Percentiles rank a stretch among this genome's conserved stretches.
These are phyloP conservation scores for Fopius arisanus DNA, from an alignment of 1,140 invertebrate species.

Conservation along the genomic window DNA sequence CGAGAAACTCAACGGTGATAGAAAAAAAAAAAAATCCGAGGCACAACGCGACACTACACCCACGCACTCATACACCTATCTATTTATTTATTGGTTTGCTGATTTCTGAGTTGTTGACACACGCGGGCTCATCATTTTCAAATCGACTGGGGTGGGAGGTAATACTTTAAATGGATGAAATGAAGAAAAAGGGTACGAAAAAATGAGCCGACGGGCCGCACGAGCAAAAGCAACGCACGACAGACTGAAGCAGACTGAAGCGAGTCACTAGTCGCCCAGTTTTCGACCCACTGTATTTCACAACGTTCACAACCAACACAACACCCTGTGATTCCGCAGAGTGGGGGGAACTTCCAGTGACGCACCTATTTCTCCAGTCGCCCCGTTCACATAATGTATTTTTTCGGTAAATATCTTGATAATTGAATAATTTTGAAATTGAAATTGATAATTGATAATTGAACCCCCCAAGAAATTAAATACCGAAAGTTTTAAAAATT, in stretches of 20 bases:
- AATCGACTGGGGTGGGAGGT: not conserved
- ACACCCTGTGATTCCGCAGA: conserved; percentile 11
- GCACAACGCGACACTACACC: conserved; percentile 39
- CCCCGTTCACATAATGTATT: not conserved
- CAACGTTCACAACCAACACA: conserved; percentile 26
- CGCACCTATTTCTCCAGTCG: not conserved
- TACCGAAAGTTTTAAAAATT: too few relatives aligned
- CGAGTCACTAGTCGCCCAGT: conserved; percentile 18
- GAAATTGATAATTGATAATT: too few relatives aligned
- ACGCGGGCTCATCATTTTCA: not conserved
- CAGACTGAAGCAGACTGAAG: conserved; percentile 46
- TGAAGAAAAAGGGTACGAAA: conserved; percentile 3
- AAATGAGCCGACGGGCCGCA: conserved; percentile 15
- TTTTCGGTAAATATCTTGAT: not conserved
- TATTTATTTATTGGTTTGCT: not conserved
- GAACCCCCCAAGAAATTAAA: too few relatives aligned
- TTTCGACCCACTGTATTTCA: conserved; percentile 16
- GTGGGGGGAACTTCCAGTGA: not conserved
- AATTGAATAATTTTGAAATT: too few relatives aligned
- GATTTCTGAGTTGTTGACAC: not conserved
- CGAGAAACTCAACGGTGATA: conserved; percentile 22
- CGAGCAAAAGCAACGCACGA: conserved; percentile 48
- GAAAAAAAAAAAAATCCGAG: conserved; percentile 11
- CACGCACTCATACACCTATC: conserved; percentile 23
- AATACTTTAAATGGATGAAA: not conserved